Conservation (phyloP, 1,140 invertebrate species). For the Drosophila willistoni region DNA sequence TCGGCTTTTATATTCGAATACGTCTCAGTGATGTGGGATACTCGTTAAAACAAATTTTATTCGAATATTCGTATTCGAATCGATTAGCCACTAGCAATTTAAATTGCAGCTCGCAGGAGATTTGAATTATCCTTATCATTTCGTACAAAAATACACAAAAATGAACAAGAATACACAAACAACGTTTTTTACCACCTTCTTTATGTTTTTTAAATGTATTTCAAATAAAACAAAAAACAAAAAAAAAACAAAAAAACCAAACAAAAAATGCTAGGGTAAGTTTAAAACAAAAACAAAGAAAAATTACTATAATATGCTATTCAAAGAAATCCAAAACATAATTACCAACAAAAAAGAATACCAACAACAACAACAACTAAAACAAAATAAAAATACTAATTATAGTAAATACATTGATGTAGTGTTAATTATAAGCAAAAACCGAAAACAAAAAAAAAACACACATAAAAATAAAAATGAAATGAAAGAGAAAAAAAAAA, state of each 20-base stretch:
- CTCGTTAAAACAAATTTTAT: conserved; percentile 33
- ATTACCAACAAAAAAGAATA: conserved; percentile 62
- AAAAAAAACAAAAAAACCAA: conserved; percentile 47
- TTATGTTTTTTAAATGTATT: conserved; percentile 74
- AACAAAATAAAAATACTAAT: conserved; percentile 68
- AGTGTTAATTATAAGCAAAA: conserved; percentile 75
- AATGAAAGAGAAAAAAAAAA: conserved; percentile 36
- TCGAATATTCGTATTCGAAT: conserved; percentile 43
- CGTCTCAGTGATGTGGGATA: conserved; percentile 23
- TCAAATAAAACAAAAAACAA: conserved; percentile 46
- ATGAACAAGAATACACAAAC: conserved; percentile 42
- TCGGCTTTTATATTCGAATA: conserved; percentile 8
- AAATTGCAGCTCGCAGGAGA: conserved; percentile 72
- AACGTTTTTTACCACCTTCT: conserved; percentile 56
- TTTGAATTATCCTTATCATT: conserved; percentile 61
- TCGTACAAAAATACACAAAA: conserved; percentile 58
- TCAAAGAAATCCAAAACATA: conserved; percentile 83
- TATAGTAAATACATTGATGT: conserved; percentile 82
- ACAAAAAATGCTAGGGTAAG: conserved; percentile 44
- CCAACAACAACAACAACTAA: conserved; percentile 62
- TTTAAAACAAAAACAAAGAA: conserved; percentile 48
- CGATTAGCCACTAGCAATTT: conserved; percentile 70
- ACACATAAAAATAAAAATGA: conserved; percentile 31
- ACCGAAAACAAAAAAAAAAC: background rate
- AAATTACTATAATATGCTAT: conserved; percentile 77